Evolutionary conservation across 2,113 vertebrate genomes (phyloP).

Genomic region (Podocnemis expansa): DNA sequence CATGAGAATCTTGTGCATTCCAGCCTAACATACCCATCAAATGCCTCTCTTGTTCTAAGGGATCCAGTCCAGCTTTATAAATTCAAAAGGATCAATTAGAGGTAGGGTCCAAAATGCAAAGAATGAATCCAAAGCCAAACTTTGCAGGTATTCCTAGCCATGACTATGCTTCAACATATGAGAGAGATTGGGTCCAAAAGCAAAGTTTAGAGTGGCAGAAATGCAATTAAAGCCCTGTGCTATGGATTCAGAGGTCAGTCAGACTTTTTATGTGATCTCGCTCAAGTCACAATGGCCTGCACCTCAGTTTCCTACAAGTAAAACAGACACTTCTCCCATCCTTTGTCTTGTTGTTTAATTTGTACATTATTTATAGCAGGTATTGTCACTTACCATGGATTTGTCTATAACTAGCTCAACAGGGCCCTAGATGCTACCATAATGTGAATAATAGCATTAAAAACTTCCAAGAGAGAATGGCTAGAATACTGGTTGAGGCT

Average conservation of each 20-base stretch:
- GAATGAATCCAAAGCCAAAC: background rate
- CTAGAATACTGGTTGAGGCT: background rate
- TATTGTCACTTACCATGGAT: background rate
- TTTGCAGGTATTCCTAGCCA: background rate
- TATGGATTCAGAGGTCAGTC: background rate
- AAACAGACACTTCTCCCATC: background rate
- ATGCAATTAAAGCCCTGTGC: background rate
- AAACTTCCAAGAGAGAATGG: background rate
- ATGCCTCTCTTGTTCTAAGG: background rate
- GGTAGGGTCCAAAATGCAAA: background rate
- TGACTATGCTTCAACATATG: background rate
- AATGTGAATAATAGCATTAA: background rate
- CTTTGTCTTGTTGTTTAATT: background rate
- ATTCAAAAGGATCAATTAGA: background rate
- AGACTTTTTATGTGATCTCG: background rate
- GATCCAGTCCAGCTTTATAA: background rate
- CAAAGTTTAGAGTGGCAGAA: slow-evolving; percentile 9
- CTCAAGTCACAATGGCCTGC: background rate
- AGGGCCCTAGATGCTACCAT: background rate
- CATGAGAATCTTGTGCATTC: background rate
- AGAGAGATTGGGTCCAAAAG: background rate
- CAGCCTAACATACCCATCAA: background rate
- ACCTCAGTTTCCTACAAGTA: background rate
- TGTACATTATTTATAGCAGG: background rate
- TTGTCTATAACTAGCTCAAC: background rate